Base-by-base conservation (phyloP, 1,140 invertebrate genomes). In the Meloidogyne exigua region DNA sequence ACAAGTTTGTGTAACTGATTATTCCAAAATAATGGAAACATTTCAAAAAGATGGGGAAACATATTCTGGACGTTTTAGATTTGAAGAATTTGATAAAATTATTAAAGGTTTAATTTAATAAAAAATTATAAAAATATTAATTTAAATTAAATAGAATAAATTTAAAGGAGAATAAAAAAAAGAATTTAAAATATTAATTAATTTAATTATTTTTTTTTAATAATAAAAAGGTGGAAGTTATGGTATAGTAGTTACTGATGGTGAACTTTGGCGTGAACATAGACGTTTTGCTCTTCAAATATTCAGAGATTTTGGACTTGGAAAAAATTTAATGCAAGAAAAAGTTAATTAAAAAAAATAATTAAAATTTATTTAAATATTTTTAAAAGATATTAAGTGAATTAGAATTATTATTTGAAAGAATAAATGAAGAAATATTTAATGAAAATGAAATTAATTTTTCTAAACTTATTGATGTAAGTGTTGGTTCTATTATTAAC, bases 261-360 rank as follows among this genome's bases (percentile, higher is more conserved):
- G 83, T 18, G 75, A 67, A 2, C n/a, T 81, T 7, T 82, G 81
- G 81, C 36, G 75, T 21, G 81, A 82, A 23, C 81, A 82, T 5
- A 28, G 81, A 70, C 66, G 82, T n/a, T 84, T 84, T 76, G 75
- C 82, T 21, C 23, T 82, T n/a, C 80, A 81, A 39, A 66, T 79
- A n/a, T 74, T 82, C 12, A 44, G 81, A n/a, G 80, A 82, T 64
- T 84, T 82, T 62, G 81, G 81, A 21, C 39, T 82, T 18, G 78
- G 82, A 28, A 82, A 81, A 42, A 80, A 82, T 39, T 49, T 82
- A 28, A 80, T 80, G 79, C 64, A 80, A 66, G 39, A 81, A 15
- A 62, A 57, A 21, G 79, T 80, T 25, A 21, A n/a, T n/a, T n/a
- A n/a, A n/a, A n/a, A n/a, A n/a, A n/a, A n/a, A n/a, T n/a, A n/a